Evolutionary conservation across 2,797 vertebrate genomes (phyloP), one percentile per base, ranked within the genome.

Genomic region (Pantherophis vulpinus): DNA sequence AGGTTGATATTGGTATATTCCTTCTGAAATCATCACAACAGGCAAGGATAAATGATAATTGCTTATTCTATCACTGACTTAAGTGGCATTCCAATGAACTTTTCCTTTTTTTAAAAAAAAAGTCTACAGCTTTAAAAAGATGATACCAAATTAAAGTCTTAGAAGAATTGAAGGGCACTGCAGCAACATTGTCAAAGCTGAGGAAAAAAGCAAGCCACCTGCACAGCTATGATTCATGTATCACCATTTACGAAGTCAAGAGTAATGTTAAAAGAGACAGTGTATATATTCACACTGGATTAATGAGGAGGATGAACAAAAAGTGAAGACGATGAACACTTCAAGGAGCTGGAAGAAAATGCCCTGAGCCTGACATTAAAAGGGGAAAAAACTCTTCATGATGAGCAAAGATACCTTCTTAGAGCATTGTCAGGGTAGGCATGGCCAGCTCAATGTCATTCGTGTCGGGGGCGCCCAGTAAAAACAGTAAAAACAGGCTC

Each of bases 111-210:
- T 92, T 93, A 1, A 32, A 70, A 70, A 29, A n/a, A n/a, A n/a
- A 32, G 13, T 32, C 94, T 74, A 87, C 92, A 11, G 13, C 1
- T 86, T 93, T 92, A 92, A 86, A 86, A 94, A 95, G 74, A 94
- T 94, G 88, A 18, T 93, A n/a, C 12, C 14, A 6, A 61, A 86
- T 93, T 37, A 95, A 92, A 47, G 93, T 95, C 86, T 93, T 95
- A 83, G 93, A 51, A 90, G 42, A 94, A 61, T 27, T 94, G 95
- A 93, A 95, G 11, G 13, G 29, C 94, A 95, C 95, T 94, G 2
- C 86, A 90, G 70, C 29, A 92, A 29, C 59, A 92, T 1, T 93
- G 10, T 0, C 4, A 95, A 95, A 83, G 18, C 95, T 90, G 14
- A 63, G 3, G 70, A 20, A 18, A 74, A 89, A 29, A 32, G 47